Evolutionary conservation across 2,797 vertebrate species (phyloP), one percentile per base, ranked within the genome.

Genomic region (Sparidentex hasta): DNA sequence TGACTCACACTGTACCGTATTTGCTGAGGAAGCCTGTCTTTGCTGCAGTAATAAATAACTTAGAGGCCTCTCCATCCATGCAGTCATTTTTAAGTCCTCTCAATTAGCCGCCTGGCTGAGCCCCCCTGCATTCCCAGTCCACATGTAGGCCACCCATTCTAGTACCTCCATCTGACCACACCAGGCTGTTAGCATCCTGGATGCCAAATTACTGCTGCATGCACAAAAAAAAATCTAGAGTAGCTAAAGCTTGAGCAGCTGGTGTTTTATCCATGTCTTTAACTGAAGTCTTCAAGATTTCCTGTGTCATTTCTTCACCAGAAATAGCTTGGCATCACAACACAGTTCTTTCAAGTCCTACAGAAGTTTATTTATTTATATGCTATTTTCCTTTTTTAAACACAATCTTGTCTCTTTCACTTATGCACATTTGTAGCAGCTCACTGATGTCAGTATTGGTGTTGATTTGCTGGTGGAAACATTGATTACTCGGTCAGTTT

Each of bases 11-110:
- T 52, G 44, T 65, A 55, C 56, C 46, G 75, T 85, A 84, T 91
- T 89, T 92, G 89, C 90, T 71, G 88, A 90, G 88, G 88, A 90
- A 80, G 88, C 78, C 74, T 58, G 78, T 83, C 80, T 90, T 87
- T 94, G 91, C 89, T 90, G 93, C 93, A 94, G 94, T 94, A 89
- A 95, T 95, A 93, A 95, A 95, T 95, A 94, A 95, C 88, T 93
- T 92, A 93, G 91, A 90, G 87, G 82, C 80, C 87, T 92, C 88
- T 91, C 89, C 87, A 90, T 86, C 90, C 85, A 84, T 82, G 91
- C 91, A 88, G 92, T 89, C 84, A 87, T 93, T 90, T 88, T 90
- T 88, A 86, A 89, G 84, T 89, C 91, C 79, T 90, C 88, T 88
- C 89, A 92, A 91, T 95, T 93, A 93, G 85, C 78, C 57, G 92